Evolutionary conservation across 2,888 invertebrate species (phyloP).

Genomic region (Pseudococcus longispinus): DNA sequence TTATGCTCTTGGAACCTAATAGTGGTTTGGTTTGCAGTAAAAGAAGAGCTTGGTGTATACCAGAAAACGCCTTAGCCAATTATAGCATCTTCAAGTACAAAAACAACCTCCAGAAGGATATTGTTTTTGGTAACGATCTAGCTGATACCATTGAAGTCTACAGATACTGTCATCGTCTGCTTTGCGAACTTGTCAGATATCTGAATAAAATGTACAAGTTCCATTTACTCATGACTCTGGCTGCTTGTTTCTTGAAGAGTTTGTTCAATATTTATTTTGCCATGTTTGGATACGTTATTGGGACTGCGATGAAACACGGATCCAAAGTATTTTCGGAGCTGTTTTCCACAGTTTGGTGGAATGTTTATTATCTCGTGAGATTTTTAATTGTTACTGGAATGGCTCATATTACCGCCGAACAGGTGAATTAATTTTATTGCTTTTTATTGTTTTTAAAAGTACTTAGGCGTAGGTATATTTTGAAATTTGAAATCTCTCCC

Average conservation of each 20-base stretch:
- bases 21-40: not conserved
- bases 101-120: constrained; percentile 18
- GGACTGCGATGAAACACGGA: constrained; percentile 53
- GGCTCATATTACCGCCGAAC: constrained; percentile 57
- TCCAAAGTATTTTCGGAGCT: constrained; percentile 56
- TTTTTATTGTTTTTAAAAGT: not conserved
- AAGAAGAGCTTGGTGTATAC: constrained; percentile 25
- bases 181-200: constrained; percentile 57
- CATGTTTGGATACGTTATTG: constrained; percentile 59
- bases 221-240: constrained; percentile 57
- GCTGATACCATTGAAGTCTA: constrained; percentile 58
- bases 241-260: constrained; percentile 58
- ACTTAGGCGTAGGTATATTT: not conserved
- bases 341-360: constrained; percentile 57
- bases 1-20: not conserved
- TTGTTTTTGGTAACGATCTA: constrained; percentile 40
- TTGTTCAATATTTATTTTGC: constrained; percentile 59
- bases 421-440: constrained; percentile 34
- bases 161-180: constrained; percentile 58
- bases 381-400: constrained; percentile 57
- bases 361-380: constrained; percentile 57
- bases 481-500: too few species aligned
- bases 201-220: constrained; percentile 58
- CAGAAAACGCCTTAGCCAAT: constrained; percentile 1
- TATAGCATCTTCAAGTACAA: constrained; percentile 28